phyloP scores from a whole-genome alignment of 2,797 vertebrate genomes.

The Manis pentadactyla region DNA sequence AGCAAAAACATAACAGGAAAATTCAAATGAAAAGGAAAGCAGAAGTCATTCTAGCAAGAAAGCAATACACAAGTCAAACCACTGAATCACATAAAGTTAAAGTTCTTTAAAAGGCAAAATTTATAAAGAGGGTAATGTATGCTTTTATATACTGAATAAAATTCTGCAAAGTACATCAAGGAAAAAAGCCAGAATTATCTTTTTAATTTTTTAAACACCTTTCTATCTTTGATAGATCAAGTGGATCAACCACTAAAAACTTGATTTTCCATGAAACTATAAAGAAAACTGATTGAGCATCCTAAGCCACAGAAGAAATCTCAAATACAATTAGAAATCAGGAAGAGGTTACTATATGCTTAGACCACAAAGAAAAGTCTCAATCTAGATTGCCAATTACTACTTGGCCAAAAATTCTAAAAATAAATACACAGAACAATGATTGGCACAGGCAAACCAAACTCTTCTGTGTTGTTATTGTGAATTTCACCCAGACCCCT shows the following conservation, averaged over 20 bases:
- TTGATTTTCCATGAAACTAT: not conserved
- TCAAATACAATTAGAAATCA: not conserved
- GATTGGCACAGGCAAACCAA: not conserved
- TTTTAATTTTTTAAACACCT: not conserved
- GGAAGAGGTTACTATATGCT: not conserved
- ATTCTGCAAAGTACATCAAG: not conserved
- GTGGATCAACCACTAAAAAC: not conserved
- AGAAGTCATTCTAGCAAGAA: not conserved
- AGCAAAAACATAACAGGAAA: conserved; percentile 22
- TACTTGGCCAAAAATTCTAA: not conserved
- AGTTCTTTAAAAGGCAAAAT: not conserved
- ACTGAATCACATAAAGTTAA: not conserved
- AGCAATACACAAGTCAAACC: not conserved
- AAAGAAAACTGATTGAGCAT: not conserved
- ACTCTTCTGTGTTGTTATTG: not conserved
- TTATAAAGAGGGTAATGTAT: not conserved
- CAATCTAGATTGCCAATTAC: not conserved
- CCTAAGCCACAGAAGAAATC: not conserved
- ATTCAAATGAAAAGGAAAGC: conserved; percentile 38
- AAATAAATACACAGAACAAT: not conserved
- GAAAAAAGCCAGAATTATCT: not conserved
- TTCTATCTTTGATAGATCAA: not conserved
- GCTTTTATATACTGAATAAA: not conserved
- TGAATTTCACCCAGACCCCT: not conserved
- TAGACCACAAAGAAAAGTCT: not conserved